Evolutionary conservation across 2,888 invertebrate species (phyloP).

Genomic region (Orthosia gracilis): DNA sequence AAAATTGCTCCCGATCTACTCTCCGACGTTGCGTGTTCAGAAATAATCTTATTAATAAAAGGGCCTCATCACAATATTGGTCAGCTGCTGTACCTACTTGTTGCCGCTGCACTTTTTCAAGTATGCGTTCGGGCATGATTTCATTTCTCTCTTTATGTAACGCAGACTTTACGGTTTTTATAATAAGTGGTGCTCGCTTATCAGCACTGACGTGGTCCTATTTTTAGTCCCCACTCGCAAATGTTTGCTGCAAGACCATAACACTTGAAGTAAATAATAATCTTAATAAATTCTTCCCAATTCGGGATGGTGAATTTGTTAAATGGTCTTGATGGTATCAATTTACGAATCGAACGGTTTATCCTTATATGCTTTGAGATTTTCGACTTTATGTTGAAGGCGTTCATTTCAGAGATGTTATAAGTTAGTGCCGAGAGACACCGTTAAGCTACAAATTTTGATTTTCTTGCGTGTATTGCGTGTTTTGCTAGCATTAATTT

Average conservation of each 20-base stretch:
- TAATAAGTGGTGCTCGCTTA: conserved; percentile 75
- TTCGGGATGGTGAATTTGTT: conserved; percentile 57
- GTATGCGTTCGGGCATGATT: conserved; percentile 61
- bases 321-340: conserved; percentile 47
- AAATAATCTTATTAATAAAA: conserved; percentile 54
- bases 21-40: conserved; percentile 48
- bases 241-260: conserved; percentile 57
- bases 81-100: conserved; percentile 51
- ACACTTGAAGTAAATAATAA: conserved; percentile 40
- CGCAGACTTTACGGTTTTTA: conserved; percentile 71
- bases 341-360: conserved; percentile 55
- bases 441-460: conserved; percentile 75
- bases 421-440: conserved; percentile 51
- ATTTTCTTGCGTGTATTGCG: conserved; percentile 73
- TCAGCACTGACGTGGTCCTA: conserved; percentile 77
- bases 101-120: conserved; percentile 48
- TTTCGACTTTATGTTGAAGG: conserved; percentile 42
- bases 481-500: conserved; percentile 78
- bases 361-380: conserved; percentile 17
- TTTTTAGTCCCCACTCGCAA: conserved; percentile 71
- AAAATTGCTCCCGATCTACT: conserved; percentile 71
- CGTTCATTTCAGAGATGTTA: conserved; percentile 17
- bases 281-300: conserved; percentile 41
- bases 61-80: conserved; percentile 53
- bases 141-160: conserved; percentile 75